phyloP scores from a whole-genome alignment of 2,888 invertebrate genomes.

The Frankliniella intonsa region DNA sequence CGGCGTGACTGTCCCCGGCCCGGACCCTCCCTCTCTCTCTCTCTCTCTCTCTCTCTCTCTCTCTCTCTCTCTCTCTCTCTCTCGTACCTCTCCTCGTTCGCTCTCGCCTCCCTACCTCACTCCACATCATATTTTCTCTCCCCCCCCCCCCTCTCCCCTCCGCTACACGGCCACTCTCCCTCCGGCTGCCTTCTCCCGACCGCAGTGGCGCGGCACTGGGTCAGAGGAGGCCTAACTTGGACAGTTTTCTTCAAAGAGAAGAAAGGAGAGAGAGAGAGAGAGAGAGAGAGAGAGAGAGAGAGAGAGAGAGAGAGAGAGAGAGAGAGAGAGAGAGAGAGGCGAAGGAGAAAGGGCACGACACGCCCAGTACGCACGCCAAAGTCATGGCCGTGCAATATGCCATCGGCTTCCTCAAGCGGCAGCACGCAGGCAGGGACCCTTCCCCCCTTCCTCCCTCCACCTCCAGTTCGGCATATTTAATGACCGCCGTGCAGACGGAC shows the following conservation, averaged over 20 bases:
- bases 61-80: background rate
- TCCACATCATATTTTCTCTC: background rate
- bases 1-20: background rate
- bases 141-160: too few relatives aligned
- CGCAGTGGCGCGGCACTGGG: background rate
- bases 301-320: constrained; percentile 1
- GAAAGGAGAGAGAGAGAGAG: too few relatives aligned
- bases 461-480: too few relatives aligned
- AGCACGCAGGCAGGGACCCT: too few relatives aligned
- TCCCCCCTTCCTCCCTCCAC: too few relatives aligned
- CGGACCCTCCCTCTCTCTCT: background rate
- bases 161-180: too few relatives aligned
- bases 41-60: background rate
- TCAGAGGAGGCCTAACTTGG: background rate
- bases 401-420: too few relatives aligned
- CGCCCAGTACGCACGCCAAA: too few relatives aligned
- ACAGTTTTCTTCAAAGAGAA: background rate
- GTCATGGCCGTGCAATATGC: too few relatives aligned
- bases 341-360: too few relatives aligned
- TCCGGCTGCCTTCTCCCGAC: background rate
- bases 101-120: background rate
- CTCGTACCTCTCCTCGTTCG: background rate
- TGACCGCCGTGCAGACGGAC: too few relatives aligned
- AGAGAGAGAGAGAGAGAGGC: background rate
- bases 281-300: background rate